Evolutionary conservation across 2,888 invertebrate genomes (phyloP), one percentile per base, ranked within the genome.

Genomic region (Agriopis aurantiaria): DNA sequence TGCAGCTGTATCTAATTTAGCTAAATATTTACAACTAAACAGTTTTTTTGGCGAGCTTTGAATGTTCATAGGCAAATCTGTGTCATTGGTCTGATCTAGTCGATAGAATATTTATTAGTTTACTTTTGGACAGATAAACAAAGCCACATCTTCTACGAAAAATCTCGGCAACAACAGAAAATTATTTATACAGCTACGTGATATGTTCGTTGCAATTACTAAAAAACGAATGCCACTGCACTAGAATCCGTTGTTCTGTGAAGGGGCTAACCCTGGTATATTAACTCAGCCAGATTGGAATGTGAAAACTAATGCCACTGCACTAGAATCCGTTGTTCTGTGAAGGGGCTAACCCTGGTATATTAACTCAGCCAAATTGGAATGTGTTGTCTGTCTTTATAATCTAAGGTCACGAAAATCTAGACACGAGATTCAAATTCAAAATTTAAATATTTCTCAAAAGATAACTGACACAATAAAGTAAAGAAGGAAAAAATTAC

Each of bases 341-440:
- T 67, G 67, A 71, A 67, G 64, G 71, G 64, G 51, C 46, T 67
- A 64, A 64, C 71, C 67, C 45, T 67, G 71, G 52, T 58, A 45
- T 60, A 61, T 33, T 61, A n/a, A 48, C 60, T 49, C 10, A 43
- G 53, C 23, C 33, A 49, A 33, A 60, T 60, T 58, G 40, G 56
- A 68, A 63, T 58, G 51, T 58, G 49, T 12, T 52, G 43, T 23
- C 17, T 23, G 17, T 23, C 17, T 23, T 23, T 23, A 23, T 23
- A 61, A 56, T 51, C 41, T 11, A 33, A 67, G 61, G 67, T 68
- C 57, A 52, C 7, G 51, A 7, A n/a, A 52, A 60, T 4, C 11
- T 49, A 59, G 1, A 33, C 17, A 23, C 17, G 17, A 23, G 17
- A 23, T 23, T 23, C 17, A 23, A 23, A 23, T 23, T 0, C 17